Base-by-base conservation (phyloP, 2,113 vertebrate genomes). In the Pollachius pollachius region DNA sequence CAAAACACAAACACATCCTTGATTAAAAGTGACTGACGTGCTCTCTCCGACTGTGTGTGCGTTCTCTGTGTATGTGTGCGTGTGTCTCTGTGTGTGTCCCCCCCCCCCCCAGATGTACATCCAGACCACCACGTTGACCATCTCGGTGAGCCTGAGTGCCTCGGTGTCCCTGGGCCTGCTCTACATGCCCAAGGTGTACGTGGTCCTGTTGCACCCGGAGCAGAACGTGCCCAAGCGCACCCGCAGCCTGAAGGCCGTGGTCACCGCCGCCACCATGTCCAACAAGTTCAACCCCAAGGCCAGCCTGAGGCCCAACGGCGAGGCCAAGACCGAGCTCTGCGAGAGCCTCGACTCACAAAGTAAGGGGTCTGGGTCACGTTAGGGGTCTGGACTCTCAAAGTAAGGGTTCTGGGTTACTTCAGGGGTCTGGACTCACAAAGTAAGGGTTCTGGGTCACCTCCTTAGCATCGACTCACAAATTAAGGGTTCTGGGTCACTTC, bases 201-300 rank as follows among this genome's bases (percentile, higher is more conserved):
- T 98, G 89, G 96, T 99, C 79, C 95, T 99, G 82, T 94, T 98
- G 88, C 97, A 99, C 83, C 97, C 97, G 1, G 97, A 98, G 93
- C 97, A 98, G 93, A 99, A 99, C 52, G 96, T 99, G 81, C 94
- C 96, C 84, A 99, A 98, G 88, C 96, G 96, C 70, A 96, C 97
- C 63, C 94, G 97, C 68, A 99, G 97, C 85, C 94, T 99, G 73
- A 99, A 98, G 87, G 96, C 97, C 0, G 97, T 99, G 72, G 96
- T 98, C 81, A 99, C 97, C 0, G 97, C 97, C 0, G 96, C 97
- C 86, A 96, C 97, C 86, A 98, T 99, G 97, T 95, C 97, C 89
- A 98, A 98, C 91, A 99, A 99, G 89, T 98, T 99, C 91, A 97
- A 96, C 57, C 96, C 96, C 85, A 99, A 98, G 81, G 95, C 94